phyloP scores from a whole-genome alignment of 2,113 vertebrate species.

The Zingel zingel region DNA sequence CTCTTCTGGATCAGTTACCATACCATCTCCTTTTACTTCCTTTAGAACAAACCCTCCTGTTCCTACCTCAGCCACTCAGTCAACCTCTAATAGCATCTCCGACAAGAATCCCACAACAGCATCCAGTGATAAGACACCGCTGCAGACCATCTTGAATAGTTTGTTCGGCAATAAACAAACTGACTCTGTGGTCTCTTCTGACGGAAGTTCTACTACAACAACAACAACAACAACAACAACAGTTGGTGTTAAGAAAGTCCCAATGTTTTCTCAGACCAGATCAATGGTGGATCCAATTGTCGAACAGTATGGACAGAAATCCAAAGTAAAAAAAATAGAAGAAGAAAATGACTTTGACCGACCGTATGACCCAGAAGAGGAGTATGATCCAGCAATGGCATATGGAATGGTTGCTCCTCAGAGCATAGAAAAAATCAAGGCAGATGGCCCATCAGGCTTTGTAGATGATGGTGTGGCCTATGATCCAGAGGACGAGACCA shows the following conservation, averaged over 20 bases:
- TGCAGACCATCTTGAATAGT: slow-evolving; percentile 92
- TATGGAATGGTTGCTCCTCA: slow-evolving; percentile 65
- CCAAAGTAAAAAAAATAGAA: slow-evolving; percentile 84
- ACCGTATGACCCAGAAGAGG: slow-evolving; percentile 96
- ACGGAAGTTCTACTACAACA: slow-evolving; percentile 31
- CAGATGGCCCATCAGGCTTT: slow-evolving; percentile 63
- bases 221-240: slow-evolving; percentile 34
- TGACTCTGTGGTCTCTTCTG: slow-evolving; percentile 61
- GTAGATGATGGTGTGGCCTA: slow-evolving; percentile 93
- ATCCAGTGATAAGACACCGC: slow-evolving; percentile 79
- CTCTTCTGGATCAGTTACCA: slow-evolving; percentile 78
- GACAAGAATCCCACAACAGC: slow-evolving; percentile 40
- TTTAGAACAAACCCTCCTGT: slow-evolving; percentile 65
- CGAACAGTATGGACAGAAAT: slow-evolving; percentile 93
- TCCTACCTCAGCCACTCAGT: slow-evolving; percentile 65
- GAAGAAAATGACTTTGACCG: slow-evolving; percentile 90
- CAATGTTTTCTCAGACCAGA: slow-evolving; percentile 60
- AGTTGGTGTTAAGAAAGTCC: slow-evolving; percentile 43
- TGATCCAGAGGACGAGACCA: slow-evolving; percentile 96
- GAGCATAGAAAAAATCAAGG: slow-evolving; percentile 64
- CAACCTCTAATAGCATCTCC: slow-evolving; percentile 26
- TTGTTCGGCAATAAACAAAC: slow-evolving; percentile 89
- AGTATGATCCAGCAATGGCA: slow-evolving; percentile 89
- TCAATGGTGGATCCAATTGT: slow-evolving; percentile 93
- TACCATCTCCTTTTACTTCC: slow-evolving; percentile 76